Conservation (phyloP, 2,797 vertebrate species). For the Manis pentadactyla region DNA sequence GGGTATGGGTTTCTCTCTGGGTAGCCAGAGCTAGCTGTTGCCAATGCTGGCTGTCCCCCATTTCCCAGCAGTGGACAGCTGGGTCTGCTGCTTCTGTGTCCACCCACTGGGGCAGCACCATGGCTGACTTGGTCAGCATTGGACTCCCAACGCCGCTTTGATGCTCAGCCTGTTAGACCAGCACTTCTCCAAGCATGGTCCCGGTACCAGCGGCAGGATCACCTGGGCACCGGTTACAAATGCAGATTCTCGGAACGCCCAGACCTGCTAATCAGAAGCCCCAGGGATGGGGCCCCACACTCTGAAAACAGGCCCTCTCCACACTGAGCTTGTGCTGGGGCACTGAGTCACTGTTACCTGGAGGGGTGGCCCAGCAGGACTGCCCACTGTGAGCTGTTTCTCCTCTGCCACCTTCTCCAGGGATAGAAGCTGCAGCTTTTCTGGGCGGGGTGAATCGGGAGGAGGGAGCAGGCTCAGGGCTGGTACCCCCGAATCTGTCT, state of each 20-base stretch:
- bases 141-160: background rate
- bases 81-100: background rate
- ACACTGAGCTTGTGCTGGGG: background rate
- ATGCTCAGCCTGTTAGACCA: background rate
- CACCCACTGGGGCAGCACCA: background rate
- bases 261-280: background rate
- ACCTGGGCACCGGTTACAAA: background rate
- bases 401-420: background rate
- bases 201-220: background rate
- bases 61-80: background rate
- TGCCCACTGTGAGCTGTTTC: background rate
- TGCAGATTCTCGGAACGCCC: background rate
- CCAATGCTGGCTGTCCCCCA: fast-evolving
- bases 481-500: background rate
- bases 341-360: background rate
- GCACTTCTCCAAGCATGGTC: background rate
- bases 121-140: fast-evolving
- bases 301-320: background rate
- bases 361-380: background rate
- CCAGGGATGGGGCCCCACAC: background rate
- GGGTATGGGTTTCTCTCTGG: background rate
- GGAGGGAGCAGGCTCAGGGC: background rate
- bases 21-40: background rate
- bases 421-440: background rate
- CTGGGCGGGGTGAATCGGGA: background rate